These are phyloP conservation scores for Melinaea menophilus DNA, from an alignment of 2,888 invertebrate genomes.

Conservation along the genomic window DNA sequence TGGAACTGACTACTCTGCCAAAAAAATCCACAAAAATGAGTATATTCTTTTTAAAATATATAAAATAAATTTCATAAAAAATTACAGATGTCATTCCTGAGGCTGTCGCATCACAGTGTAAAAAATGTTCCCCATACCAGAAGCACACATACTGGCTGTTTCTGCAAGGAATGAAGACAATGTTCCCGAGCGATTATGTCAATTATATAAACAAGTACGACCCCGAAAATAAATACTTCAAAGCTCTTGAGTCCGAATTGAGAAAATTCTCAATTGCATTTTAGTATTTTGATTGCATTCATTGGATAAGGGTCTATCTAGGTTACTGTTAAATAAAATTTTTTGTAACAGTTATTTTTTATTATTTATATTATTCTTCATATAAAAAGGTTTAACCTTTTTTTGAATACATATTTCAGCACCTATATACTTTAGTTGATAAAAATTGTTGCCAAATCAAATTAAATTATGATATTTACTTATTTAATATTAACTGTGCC, in stretches of 20 bases:
- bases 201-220: slow-evolving; percentile 75
- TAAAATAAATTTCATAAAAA: neutral
- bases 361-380: no score
- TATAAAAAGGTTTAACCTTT: no score
- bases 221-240: slow-evolving; percentile 75
- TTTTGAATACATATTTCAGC: no score
- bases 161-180: slow-evolving; percentile 62
- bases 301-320: no score
- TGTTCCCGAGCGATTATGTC: slow-evolving; percentile 66
- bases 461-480: no score
- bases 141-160: slow-evolving; percentile 24
- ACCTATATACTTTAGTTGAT: no score
- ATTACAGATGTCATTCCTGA: slow-evolving; percentile 22
- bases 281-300: neutral
- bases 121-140: slow-evolving; percentile 26
- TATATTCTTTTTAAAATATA: neutral
- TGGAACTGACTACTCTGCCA: neutral
- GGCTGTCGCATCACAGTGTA: slow-evolving; percentile 20
- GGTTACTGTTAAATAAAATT: no score
- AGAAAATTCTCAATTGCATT: slow-evolving; percentile 21
- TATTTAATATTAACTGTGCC: no score
- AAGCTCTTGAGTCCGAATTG: slow-evolving; percentile 60
- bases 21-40: neutral
- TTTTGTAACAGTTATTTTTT: no score
- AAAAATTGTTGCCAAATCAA: no score